phyloP scores from a whole-genome alignment of 2,113 vertebrate genomes.

The Phylloscopus trochiloides region DNA sequence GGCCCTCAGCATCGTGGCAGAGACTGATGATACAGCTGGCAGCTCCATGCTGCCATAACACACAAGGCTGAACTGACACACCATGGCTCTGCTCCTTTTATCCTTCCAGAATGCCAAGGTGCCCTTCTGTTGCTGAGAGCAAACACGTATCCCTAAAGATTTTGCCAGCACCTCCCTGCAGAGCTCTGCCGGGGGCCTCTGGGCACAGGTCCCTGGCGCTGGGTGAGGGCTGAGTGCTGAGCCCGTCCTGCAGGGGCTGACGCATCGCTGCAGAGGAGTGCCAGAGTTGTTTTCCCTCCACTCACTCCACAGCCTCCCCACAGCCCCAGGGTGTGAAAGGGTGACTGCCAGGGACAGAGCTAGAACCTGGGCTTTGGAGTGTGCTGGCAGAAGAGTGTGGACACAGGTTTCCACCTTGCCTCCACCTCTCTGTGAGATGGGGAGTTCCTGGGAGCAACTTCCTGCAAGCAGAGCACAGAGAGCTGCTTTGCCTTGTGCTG shows the following conservation, averaged over 20 bases:
- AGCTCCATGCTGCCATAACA: neutral
- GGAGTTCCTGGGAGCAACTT: neutral
- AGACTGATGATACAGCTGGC: neutral
- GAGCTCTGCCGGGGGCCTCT: neutral
- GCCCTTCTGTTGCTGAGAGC: slow-evolving; percentile 4
- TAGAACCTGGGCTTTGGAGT: neutral
- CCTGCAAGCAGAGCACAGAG: neutral
- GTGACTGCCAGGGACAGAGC: neutral
- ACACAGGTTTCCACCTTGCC: neutral
- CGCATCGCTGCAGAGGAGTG: neutral
- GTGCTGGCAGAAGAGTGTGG: too few species aligned
- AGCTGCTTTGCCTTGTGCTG: neutral
- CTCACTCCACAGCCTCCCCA: neutral
- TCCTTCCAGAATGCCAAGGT: neutral
- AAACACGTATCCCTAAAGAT: neutral
- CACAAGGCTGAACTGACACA: rapidly evolving
- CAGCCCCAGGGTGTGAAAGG: neutral
- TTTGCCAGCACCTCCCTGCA: neutral
- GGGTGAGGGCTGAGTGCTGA: neutral
- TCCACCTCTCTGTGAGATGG: too few species aligned
- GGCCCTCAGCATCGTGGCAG: neutral
- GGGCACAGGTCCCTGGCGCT: neutral
- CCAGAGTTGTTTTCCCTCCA: neutral
- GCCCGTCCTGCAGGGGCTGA: neutral
- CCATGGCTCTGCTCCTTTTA: neutral